Evolutionary conservation across 2,113 vertebrate genomes (phyloP).

Genomic region (Vicugna pacos): DNA sequence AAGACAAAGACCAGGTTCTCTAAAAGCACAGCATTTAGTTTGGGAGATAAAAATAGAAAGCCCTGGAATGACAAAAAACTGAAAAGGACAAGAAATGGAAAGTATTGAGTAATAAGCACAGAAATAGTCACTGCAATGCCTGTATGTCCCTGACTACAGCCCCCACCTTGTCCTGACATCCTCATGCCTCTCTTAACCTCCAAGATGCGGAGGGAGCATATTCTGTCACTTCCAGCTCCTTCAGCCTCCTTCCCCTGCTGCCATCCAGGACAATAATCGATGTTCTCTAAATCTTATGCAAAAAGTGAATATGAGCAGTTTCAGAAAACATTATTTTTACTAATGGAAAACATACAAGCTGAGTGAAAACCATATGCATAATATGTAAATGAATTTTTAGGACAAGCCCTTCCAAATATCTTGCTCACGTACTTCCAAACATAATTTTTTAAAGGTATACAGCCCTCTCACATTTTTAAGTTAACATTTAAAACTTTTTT

Average conservation of each 20-base stretch:
- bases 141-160: background rate
- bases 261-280: background rate
- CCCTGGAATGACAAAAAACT: background rate
- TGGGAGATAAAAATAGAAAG: background rate
- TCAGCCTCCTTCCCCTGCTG: background rate
- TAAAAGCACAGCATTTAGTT: background rate
- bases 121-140: background rate
- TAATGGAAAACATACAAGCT: background rate
- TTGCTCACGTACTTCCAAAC: background rate
- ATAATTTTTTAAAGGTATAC: background rate
- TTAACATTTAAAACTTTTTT: conserved; percentile 23
- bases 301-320: background rate
- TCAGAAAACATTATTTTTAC: background rate
- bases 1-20: background rate
- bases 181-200: background rate
- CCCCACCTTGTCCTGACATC: no score
- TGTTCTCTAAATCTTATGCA: background rate
- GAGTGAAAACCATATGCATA: background rate
- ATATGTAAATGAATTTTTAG: conserved; percentile 8
- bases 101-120: background rate
- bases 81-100: background rate
- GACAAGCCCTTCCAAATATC: background rate
- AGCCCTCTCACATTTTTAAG: background rate
- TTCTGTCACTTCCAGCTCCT: accelerated
- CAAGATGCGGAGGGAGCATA: background rate